These are phyloP conservation scores for Blastomussa wellsi DNA, from an alignment of 92 coral and sea anemone species.

Conservation along the genomic window DNA sequence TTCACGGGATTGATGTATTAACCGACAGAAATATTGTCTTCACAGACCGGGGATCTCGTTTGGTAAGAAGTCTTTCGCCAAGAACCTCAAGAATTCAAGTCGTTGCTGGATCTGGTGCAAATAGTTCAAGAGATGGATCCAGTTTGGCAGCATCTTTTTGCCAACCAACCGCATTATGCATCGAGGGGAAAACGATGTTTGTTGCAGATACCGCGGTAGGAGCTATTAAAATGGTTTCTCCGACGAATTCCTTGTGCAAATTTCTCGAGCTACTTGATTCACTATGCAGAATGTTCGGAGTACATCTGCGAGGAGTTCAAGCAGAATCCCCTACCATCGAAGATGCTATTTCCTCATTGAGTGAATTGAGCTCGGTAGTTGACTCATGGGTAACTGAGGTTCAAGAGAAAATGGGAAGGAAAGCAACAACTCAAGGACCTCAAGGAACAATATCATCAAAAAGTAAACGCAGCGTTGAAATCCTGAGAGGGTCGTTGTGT, in stretches of 20 bases:
- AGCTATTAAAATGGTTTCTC: conserved; percentile 44
- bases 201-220: conserved; percentile 57
- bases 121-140: conserved; percentile 43
- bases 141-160: conserved; percentile 42
- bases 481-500: conserved; percentile 22
- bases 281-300: conserved; percentile 27
- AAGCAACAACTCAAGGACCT: conserved; percentile 19
- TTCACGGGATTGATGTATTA: conserved; percentile 42
- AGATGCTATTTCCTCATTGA: conserved; percentile 30
- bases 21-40: conserved; percentile 35
- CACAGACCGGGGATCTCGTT: conserved; percentile 51
- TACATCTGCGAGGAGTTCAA: conserved; percentile 26
- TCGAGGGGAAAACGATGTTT: conserved; percentile 47
- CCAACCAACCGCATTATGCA: conserved; percentile 53
- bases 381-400: conserved; percentile 39
- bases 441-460: conserved; percentile 33
- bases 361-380: not conserved
- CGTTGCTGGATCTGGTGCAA: conserved; percentile 52
- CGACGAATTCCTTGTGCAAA: conserved; percentile 23
- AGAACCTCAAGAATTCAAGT: conserved; percentile 5
- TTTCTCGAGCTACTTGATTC: not conserved
- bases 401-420: conserved; percentile 15
- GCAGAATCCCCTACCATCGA: conserved; percentile 19
- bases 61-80: conserved; percentile 27
- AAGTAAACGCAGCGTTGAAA: conserved; percentile 29